Evolutionary conservation across 2,888 invertebrate genomes (phyloP).

Genomic region (Mesorhabditis spiculigera): DNA sequence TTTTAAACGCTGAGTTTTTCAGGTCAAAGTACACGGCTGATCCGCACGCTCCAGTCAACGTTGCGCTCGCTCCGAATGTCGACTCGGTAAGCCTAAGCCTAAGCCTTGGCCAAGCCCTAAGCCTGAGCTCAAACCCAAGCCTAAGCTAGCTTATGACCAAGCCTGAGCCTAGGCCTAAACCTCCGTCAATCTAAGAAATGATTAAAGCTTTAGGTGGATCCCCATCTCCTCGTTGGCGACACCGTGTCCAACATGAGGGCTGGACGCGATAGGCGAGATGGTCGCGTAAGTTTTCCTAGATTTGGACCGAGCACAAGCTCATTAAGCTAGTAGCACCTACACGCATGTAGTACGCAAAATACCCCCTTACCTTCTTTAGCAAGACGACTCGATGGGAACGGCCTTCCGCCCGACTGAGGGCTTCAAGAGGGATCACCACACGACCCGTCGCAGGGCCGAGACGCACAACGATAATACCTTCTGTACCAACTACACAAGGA

Average conservation of each 20-base stretch:
- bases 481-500: conserved; percentile 3
- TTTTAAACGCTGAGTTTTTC: conserved; percentile 10
- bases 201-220: conserved; percentile 20
- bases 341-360: too few relatives aligned
- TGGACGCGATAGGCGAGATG: conserved; percentile 17
- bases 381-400: conserved; percentile 30
- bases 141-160: too few relatives aligned
- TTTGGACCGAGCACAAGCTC: neutral
- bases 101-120: neutral
- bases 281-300: conserved; percentile 16
- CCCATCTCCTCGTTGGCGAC: conserved; percentile 41
- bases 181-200: too few relatives aligned
- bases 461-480: conserved; percentile 10
- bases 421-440: conserved; percentile 45
- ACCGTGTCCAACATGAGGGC: conserved; percentile 53
- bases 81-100: conserved; percentile 21
- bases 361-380: neutral
- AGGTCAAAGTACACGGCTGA: conserved; percentile 49
- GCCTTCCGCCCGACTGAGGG: conserved; percentile 47
- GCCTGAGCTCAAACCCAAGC: neutral
- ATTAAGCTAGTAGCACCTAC: neutral
- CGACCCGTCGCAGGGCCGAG: conserved; percentile 17
- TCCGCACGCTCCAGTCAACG: conserved; percentile 46
- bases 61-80: conserved; percentile 39
- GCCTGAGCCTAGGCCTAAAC: too few relatives aligned